phyloP scores from a whole-genome alignment of 2,888 invertebrate species.

The Trachelus iudaicus region DNA sequence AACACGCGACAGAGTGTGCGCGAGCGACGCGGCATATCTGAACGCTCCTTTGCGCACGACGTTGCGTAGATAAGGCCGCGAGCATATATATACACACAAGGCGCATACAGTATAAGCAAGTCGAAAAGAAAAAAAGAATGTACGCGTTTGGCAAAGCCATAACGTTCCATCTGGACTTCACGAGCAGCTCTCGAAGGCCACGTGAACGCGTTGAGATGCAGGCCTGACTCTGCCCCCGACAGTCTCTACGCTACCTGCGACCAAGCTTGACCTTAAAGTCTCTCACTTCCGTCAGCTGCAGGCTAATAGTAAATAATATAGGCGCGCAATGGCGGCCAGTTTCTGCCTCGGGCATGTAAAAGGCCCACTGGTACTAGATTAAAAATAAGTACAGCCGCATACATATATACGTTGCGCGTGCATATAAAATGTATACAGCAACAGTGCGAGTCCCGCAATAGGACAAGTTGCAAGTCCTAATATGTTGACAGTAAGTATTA shows the following conservation, averaged over 20 bases:
- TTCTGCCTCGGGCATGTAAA: neutral
- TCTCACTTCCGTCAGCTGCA: conserved; percentile 62
- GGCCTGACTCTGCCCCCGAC: conserved; percentile 25
- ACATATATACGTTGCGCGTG: neutral
- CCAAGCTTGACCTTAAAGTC: conserved; percentile 55
- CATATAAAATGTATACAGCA: neutral
- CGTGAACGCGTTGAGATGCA: conserved; percentile 55
- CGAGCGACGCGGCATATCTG: too few relatives aligned
- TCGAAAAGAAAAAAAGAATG: neutral
- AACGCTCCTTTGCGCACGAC: too few relatives aligned
- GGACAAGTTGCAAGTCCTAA: too few relatives aligned
- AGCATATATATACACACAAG: neutral
- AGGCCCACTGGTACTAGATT: neutral
- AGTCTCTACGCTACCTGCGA: conserved; percentile 26
- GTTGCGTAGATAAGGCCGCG: too few relatives aligned
- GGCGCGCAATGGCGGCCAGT: conserved; percentile 12
- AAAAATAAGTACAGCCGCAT: neutral
- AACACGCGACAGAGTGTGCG: too few relatives aligned
- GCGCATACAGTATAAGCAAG: neutral
- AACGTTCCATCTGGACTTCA: neutral
- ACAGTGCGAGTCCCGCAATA: too few relatives aligned
- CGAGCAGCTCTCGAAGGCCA: conserved; percentile 47
- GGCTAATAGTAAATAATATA: conserved; percentile 56
- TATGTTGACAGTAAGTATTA: too few relatives aligned
- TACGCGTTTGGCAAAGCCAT: conserved; percentile 3